phyloP scores from a whole-genome alignment of 2,888 invertebrate genomes.

The Iphiclides podalirius region DNA sequence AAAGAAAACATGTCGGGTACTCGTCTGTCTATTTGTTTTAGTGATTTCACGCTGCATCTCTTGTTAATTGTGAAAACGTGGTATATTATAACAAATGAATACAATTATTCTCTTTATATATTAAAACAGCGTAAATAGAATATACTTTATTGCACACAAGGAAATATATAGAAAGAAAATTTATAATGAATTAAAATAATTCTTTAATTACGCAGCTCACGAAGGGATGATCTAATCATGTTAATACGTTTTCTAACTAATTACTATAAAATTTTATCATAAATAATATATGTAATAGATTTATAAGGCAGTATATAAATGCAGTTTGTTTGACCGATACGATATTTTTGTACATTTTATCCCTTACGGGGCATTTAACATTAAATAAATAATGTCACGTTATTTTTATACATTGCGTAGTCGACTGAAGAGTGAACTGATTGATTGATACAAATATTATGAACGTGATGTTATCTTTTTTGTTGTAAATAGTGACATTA shows the following conservation, averaged over 20 bases:
- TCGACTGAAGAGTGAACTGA: background rate
- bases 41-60: no score
- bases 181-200: background rate
- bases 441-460: background rate
- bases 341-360: background rate
- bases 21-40: no score
- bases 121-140: no score
- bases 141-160: no score
- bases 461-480: background rate
- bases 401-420: background rate
- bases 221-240: slow-evolving; percentile 1
- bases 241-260: slow-evolving; percentile 4
- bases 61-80: no score
- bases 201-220: background rate
- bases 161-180: no score
- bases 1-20: no score
- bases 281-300: slow-evolving; percentile 2
- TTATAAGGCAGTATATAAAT: background rate
- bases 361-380: background rate
- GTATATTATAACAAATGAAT: no score
- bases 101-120: no score
- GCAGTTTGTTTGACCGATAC: slow-evolving; percentile 14
- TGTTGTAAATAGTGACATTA: no score
- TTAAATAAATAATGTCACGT: background rate
- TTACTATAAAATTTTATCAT: no score